These are phyloP conservation scores for Bucorvus abyssinicus DNA, from an alignment of 2,797 vertebrate species.

Conservation along the genomic window DNA sequence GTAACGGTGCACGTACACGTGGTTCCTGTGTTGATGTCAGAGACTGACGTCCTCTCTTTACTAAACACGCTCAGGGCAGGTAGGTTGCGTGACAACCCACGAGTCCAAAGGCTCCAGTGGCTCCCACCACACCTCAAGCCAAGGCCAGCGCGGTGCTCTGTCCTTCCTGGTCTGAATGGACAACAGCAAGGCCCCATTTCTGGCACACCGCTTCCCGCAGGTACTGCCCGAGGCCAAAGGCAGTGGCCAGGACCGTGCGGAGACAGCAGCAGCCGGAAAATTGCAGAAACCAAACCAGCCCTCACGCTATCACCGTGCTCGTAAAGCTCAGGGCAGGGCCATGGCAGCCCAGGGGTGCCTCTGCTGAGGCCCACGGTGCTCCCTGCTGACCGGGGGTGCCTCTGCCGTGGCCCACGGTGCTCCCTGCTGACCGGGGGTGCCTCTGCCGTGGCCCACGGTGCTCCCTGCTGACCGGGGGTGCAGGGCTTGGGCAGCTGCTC, in stretches of 20 bases:
- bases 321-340: neutral
- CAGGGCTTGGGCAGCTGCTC: neutral
- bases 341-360: rapidly evolving
- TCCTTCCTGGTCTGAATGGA: rapidly evolving
- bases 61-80: rapidly evolving
- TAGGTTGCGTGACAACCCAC: rapidly evolving
- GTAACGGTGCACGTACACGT: rapidly evolving
- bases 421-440: rapidly evolving
- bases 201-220: neutral
- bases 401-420: rapidly evolving
- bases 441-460: rapidly evolving
- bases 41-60: rapidly evolving
- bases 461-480: rapidly evolving
- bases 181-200: neutral
- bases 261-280: neutral
- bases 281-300: rapidly evolving
- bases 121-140: neutral
- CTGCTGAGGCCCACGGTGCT: rapidly evolving
- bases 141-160: rapidly evolving
- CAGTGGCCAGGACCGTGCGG: rapidly evolving
- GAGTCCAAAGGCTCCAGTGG: neutral
- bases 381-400: neutral
- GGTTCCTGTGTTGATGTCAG: rapidly evolving
- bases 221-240: neutral
- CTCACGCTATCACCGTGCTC: rapidly evolving